These are phyloP conservation scores for Spicauda simplicius DNA, from an alignment of 2,888 invertebrate species.

Conservation along the genomic window DNA sequence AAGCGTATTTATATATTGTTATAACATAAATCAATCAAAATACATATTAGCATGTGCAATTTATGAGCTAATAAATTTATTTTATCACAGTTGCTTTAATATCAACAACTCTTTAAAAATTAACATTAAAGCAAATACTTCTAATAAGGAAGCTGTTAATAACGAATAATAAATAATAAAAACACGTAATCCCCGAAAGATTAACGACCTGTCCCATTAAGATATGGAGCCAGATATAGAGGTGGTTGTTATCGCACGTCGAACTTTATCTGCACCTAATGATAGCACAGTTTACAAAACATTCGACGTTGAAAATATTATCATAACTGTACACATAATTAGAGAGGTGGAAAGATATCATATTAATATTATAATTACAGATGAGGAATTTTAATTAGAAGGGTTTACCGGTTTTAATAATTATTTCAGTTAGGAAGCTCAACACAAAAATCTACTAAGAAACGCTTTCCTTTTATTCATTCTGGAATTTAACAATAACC, in stretches of 20 bases:
- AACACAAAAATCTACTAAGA: too few species aligned
- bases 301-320: conserved; percentile 7
- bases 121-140: not conserved
- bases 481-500: not conserved
- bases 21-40: too few species aligned
- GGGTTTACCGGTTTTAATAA: not conserved
- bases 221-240: conserved; percentile 30
- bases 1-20: too few species aligned
- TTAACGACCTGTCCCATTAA: conserved; percentile 34
- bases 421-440: not conserved
- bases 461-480: too few species aligned
- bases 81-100: too few species aligned
- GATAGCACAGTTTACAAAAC: conserved; percentile 11
- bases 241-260: conserved; percentile 25
- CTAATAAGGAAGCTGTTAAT: conserved; percentile 17
- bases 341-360: not conserved
- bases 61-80: too few species aligned
- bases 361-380: not conserved
- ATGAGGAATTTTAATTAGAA: too few species aligned
- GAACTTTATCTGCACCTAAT: conserved; percentile 24
- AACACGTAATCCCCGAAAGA: conserved; percentile 22
- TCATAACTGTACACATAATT: not conserved
- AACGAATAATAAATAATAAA: conserved; percentile 23
- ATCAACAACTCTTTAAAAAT: too few species aligned
- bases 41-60: too few species aligned